A percentile compares a stretch with the other conserved stretches of the same genome.
These are phyloP conservation scores for Eristalis pertinax DNA, from an alignment of 2,888 invertebrate species.

Conservation along the genomic window DNA sequence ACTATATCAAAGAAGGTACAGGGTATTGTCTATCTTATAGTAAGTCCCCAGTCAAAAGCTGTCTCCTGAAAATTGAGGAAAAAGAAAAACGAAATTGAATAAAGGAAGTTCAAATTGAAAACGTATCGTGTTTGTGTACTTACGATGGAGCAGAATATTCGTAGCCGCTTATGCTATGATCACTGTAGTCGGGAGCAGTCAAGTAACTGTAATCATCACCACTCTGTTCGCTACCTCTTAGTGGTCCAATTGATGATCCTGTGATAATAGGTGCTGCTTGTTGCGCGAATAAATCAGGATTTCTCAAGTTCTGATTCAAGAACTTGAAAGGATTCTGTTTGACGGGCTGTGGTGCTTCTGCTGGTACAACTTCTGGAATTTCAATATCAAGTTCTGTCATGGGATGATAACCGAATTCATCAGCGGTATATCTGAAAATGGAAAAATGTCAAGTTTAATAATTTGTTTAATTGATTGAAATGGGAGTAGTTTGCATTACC, in stretches of 20 bases:
- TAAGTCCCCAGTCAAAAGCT: slow-evolving; percentile 15
- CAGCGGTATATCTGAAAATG: slow-evolving; percentile 78
- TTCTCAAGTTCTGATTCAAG: slow-evolving; percentile 77
- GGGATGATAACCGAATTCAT: slow-evolving; percentile 81
- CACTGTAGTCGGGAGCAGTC: slow-evolving; percentile 21
- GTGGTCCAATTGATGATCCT: slow-evolving; percentile 46
- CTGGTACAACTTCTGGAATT: slow-evolving; percentile 75
- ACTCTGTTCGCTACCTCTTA: slow-evolving; percentile 78
- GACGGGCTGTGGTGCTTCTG: slow-evolving; percentile 20
- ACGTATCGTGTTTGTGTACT: slow-evolving; percentile 22
- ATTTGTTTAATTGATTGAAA: background rate
- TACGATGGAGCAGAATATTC: slow-evolving; percentile 76
- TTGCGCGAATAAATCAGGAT: slow-evolving; percentile 26
- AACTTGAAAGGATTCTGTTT: slow-evolving; percentile 78
- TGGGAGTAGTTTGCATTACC: slow-evolving; percentile 11
- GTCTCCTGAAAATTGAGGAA: slow-evolving; percentile 22
- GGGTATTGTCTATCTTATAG: slow-evolving; percentile 19
- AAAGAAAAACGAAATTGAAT: background rate
- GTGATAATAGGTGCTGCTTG: background rate
- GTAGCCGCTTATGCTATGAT: slow-evolving; percentile 74
- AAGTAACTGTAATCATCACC: slow-evolving; percentile 78
- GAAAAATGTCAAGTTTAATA: background rate
- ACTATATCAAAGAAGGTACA: slow-evolving; percentile 52
- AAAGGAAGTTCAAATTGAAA: background rate
- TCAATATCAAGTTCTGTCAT: slow-evolving; percentile 81